Evolutionary conservation across 1,140 invertebrate genomes (phyloP).

Genomic region (Orius laevigatus): DNA sequence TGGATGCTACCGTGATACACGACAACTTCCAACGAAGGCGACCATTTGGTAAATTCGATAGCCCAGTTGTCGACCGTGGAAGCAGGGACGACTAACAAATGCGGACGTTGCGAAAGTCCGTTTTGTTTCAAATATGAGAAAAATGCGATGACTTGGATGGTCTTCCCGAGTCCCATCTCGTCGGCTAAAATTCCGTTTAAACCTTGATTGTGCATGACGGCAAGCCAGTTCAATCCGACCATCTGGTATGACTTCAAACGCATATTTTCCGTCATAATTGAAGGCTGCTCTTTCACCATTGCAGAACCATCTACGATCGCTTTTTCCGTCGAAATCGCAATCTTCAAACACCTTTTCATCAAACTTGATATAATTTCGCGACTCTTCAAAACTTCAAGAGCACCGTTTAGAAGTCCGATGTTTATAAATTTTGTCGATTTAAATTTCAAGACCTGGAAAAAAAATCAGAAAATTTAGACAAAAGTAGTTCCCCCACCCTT

Average conservation of each 20-base stretch:
- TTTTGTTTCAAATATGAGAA: slow-evolving; percentile 72
- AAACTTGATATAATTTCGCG: slow-evolving; percentile 48
- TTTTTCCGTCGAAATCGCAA: slow-evolving; percentile 50
- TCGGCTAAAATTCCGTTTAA: slow-evolving; percentile 89
- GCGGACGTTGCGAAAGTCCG: slow-evolving; percentile 38
- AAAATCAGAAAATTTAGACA: slow-evolving; percentile 3
- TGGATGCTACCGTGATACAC: slow-evolving; percentile 80
- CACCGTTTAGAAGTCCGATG: slow-evolving; percentile 52
- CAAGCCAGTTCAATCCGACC: slow-evolving; percentile 86
- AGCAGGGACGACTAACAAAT: slow-evolving; percentile 81
- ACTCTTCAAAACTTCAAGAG: slow-evolving; percentile 48
- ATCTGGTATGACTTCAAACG: slow-evolving; percentile 78
- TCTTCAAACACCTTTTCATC: slow-evolving; percentile 56
- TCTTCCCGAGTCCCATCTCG: slow-evolving; percentile 85
- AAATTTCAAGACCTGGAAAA: slow-evolving; percentile 43
- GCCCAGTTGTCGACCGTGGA: slow-evolving; percentile 88
- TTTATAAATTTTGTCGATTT: slow-evolving; percentile 45
- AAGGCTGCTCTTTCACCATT: slow-evolving; percentile 48
- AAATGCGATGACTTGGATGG: slow-evolving; percentile 79
- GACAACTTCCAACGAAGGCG: slow-evolving; percentile 58
- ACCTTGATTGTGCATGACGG: slow-evolving; percentile 71
- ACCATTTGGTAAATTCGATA: slow-evolving; percentile 69
- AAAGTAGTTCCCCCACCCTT: background rate
- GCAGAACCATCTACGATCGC: slow-evolving; percentile 49
- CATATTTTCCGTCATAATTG: slow-evolving; percentile 37